Conservation (phyloP, 2,797 vertebrate species). For the Pitangus sulphuratus region DNA sequence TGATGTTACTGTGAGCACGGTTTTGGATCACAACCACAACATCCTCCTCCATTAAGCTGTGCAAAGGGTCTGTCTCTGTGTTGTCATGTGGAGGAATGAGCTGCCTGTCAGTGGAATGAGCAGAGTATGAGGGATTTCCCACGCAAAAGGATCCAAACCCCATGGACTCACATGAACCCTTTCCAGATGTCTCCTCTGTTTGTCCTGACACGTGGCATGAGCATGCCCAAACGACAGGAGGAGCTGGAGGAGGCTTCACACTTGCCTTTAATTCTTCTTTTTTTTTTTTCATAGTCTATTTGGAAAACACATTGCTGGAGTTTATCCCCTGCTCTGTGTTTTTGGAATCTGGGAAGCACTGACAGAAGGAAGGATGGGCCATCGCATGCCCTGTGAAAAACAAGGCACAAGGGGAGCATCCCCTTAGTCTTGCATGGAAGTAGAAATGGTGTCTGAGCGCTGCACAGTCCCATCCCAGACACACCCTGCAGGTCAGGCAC, state of each 20-base stretch:
- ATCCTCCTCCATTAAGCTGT: not conserved
- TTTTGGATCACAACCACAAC: conserved; percentile 5
- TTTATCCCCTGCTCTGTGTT: not conserved
- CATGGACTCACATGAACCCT: not conserved
- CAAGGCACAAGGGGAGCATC: not conserved
- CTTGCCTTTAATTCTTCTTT: not conserved
- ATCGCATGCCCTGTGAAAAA: not conserved
- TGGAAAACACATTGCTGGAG: not conserved
- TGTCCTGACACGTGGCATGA: not conserved
- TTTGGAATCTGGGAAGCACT: not conserved
- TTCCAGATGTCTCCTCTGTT: not conserved
- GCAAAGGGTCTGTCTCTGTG: not conserved
- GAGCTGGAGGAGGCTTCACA: not conserved
- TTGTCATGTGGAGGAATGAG: not conserved
- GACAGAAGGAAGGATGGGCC: not conserved
- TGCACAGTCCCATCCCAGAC: fast-evolving
- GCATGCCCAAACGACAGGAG: not conserved
- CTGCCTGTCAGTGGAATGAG: conserved; percentile 19
- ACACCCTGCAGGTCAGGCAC: fast-evolving
- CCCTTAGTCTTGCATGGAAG: fast-evolving
- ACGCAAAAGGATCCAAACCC: not conserved
- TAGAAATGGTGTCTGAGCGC: not conserved
- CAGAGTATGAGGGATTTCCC: not conserved
- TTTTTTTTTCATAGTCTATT: not conserved
- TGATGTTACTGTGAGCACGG: not conserved